Conservation (phyloP, 2,113 vertebrate genomes). For the Piprites chloris region DNA sequence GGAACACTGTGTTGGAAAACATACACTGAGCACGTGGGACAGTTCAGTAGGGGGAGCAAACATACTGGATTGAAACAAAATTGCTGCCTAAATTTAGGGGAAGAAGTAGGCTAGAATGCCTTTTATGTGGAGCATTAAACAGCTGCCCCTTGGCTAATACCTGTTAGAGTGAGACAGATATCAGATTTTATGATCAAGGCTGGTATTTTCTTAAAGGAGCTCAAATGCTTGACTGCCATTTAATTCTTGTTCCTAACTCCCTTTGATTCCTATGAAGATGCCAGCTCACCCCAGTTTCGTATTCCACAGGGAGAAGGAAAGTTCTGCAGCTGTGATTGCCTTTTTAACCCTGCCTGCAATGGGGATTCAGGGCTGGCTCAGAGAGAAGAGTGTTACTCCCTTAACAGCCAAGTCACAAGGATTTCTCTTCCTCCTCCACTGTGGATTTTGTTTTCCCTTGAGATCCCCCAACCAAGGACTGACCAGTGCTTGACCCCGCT, state of each 20-base stretch:
- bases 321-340: background rate
- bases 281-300: background rate
- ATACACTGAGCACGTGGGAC: background rate
- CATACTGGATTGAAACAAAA: background rate
- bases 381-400: background rate
- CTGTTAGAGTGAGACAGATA: background rate
- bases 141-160: background rate
- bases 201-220: background rate
- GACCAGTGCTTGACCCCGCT: background rate
- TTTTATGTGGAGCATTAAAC: background rate
- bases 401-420: background rate
- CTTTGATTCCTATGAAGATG: background rate
- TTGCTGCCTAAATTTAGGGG: background rate
- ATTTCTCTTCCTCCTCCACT: background rate
- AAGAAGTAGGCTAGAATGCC: background rate
- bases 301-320: background rate
- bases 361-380: background rate
- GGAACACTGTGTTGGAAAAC: background rate
- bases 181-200: background rate
- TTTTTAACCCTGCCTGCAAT: background rate
- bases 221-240: background rate
- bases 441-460: constrained; percentile 1
- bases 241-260: background rate
- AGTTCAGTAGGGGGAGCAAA: constrained; percentile 15
- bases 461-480: background rate